Base-by-base conservation (phyloP, 2,888 invertebrate genomes). In the Pyrrhia umbra region DNA sequence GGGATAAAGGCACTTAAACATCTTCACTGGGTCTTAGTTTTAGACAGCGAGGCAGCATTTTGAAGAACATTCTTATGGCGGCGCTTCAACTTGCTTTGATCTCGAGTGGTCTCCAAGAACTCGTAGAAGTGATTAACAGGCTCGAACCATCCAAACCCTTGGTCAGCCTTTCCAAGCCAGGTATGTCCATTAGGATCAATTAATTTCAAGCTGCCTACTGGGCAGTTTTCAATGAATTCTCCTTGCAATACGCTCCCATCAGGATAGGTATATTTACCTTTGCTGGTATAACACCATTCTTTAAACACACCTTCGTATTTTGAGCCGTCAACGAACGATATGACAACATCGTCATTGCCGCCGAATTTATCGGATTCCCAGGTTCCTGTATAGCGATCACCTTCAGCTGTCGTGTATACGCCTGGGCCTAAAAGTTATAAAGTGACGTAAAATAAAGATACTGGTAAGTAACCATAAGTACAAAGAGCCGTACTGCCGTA, bases 351-450 rank as follows among this genome's bases (percentile, higher is more conserved):
- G 30, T 89, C 89, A 50, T 63, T 83, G 18, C 87, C 88, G 0
- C 88, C 87, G 2, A 96, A 85, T 52, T 90, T 90, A 79, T 96
- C 96, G 10, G 88, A 83, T 0, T 95, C 92, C 96, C 96, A 96
- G 2, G 76, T 75, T 6, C 96, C 96, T 21, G 86, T 79, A 81
- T 96, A 96, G 0, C 79, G 79, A 75, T 96, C 96, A 0, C 95
- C 96, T 77, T 96, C 96, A 5, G 94, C 94, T 0, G 96, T 96
- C 2, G 80, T 92, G 75, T 96, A 96, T 10, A 87, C 85, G 8
- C 96, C 96, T 0, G 75, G 83, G 2, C 95, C 96, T 95, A 56
- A 50, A 70, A 77, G 15, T n/a, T 95, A 56, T 47, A 68, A 77
- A n/a, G 15, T 59, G 39, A 34, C 42, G 21, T 56, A 64, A 40